Evolutionary conservation across 1,140 invertebrate genomes (phyloP), one percentile per base, ranked within the genome.

Genomic region (Sminthurides bifidus): DNA sequence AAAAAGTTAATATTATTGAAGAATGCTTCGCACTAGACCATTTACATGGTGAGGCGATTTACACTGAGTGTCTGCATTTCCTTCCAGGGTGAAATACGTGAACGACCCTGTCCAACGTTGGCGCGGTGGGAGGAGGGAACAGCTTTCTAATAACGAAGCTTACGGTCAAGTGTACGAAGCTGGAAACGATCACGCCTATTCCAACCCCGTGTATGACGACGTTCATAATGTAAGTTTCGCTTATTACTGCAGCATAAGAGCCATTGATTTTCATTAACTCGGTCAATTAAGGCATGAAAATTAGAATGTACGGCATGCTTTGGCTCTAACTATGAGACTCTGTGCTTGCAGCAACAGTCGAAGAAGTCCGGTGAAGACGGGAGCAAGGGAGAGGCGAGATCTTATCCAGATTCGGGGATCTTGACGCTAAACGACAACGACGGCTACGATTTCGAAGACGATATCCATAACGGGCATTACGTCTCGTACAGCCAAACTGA

Each of bases 51-150:
- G n/a, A n/a, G n/a, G n/a, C n/a, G n/a, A n/a, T n/a, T n/a, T n/a
- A n/a, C n/a, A n/a, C n/a, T n/a, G n/a, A n/a, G n/a, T n/a, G n/a
- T 5, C 41, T 30, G n/a, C 3, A 33, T 41, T 33, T 52, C 41
- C 21, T 51, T 50, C n/a, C 31, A 63, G 61, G 58, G 58, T 60
- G 1, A 59, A 59, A 37, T 63, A 63, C 33, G 54, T 63, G 0
- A 57, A 63, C 37, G 43, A 60, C 23, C 61, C 61, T 15, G 55
- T 57, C 0, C 43, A 54, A 49, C 19, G 52, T 12, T 57, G 38
- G 53, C 35, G 17, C 24, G 37, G 38, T 35, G 35, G 29, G 30
- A 50, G 44, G 27, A 52, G 53, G 33, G 40, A 38, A 15, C 38
- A n/a, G n/a, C 40, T 27, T 40, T 54, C 35, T 17, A 57, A 4